These are phyloP conservation scores for Oostethus manadensis DNA, from an alignment of 2,113 vertebrate species.

Conservation along the genomic window DNA sequence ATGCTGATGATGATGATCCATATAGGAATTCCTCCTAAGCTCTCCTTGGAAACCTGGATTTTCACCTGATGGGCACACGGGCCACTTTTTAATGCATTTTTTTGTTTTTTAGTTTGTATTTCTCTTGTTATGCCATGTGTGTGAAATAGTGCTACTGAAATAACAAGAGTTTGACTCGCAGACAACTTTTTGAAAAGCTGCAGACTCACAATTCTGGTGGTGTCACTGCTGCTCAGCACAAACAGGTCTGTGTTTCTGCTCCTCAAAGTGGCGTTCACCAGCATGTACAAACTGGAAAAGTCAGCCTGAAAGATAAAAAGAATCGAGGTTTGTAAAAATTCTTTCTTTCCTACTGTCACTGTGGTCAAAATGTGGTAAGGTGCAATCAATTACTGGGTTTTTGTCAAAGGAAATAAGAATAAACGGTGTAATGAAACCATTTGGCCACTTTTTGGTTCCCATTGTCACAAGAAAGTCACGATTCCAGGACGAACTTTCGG, in stretches of 20 bases:
- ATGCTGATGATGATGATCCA: slow-evolving; percentile 94
- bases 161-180: too few relatives aligned
- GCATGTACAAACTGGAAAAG: slow-evolving; percentile 79
- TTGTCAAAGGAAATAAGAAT: too few relatives aligned
- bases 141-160: too few relatives aligned
- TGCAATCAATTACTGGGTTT: too few relatives aligned
- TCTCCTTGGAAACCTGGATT: slow-evolving; percentile 86
- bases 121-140: too few relatives aligned
- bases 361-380: neutral
- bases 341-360: neutral
- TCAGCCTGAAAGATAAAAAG: slow-evolving; percentile 69
- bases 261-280: slow-evolving; percentile 71
- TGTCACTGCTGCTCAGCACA: slow-evolving; percentile 71
- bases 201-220: slow-evolving; percentile 74
- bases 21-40: slow-evolving; percentile 78
- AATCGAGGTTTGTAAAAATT: neutral
- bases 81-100: too few relatives aligned
- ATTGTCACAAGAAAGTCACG: too few relatives aligned
- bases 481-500: too few relatives aligned
- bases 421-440: too few relatives aligned
- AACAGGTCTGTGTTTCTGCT: slow-evolving; percentile 55
- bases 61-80: slow-evolving; percentile 70
- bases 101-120: too few relatives aligned
- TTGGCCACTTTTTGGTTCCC: too few relatives aligned
- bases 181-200: neutral